Evolutionary conservation across 2,113 vertebrate genomes (phyloP).

Genomic region (Paralichthys olivaceus): DNA sequence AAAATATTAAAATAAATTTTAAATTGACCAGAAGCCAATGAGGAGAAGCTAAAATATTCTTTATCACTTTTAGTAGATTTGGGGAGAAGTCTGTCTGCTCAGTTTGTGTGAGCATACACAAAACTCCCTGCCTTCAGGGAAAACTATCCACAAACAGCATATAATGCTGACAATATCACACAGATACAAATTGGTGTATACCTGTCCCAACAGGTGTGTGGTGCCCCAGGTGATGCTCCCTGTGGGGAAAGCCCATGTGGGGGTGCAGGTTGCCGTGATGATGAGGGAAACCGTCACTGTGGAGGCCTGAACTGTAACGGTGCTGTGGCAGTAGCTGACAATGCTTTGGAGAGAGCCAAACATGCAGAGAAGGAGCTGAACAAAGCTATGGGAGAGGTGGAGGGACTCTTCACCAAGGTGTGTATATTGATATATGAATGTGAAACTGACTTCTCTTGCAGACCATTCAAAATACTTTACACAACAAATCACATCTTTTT

Average conservation of each 20-base stretch:
- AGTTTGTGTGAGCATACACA: too few species aligned
- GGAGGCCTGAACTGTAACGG: constrained; percentile 93
- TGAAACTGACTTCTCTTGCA: too few species aligned
- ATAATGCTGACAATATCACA: background rate
- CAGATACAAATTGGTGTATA: background rate
- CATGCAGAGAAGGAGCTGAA: constrained; percentile 89
- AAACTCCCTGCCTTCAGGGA: too few species aligned
- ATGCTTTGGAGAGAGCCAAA: constrained; percentile 88
- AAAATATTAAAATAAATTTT: too few species aligned
- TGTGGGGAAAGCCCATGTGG: constrained; percentile 93
- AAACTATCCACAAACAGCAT: too few species aligned
- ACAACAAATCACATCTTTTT: too few species aligned
- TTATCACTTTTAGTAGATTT: too few species aligned
- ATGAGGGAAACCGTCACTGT: constrained; percentile 89
- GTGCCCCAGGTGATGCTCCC: constrained; percentile 83
- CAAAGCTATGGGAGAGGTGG: constrained; percentile 88
- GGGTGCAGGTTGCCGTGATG: constrained; percentile 92
- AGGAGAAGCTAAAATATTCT: too few species aligned
- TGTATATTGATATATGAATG: background rate
- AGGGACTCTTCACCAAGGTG: constrained; percentile 87
- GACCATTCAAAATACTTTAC: too few species aligned
- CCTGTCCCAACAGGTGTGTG: constrained; percentile 87
- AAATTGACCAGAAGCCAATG: too few species aligned
- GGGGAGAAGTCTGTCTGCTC: too few species aligned
- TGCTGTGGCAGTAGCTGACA: constrained; percentile 86